Conservation (phyloP, 2,888 invertebrate genomes). For the Epicampocera succincta region DNA sequence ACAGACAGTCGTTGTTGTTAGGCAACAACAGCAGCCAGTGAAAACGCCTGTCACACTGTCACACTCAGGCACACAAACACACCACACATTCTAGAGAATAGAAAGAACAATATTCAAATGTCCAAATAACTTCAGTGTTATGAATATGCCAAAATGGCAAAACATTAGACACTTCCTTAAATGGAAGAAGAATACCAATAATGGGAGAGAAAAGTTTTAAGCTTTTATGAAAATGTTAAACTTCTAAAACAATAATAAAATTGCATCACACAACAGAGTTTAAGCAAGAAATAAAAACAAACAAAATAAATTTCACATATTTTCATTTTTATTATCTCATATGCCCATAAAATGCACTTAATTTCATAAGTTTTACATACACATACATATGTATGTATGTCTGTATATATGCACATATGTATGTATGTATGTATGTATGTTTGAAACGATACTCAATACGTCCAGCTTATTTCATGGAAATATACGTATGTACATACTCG, state of each 20-base stretch:
- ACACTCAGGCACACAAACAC: not conserved
- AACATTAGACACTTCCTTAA: constrained; percentile 46
- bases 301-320: no score
- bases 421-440: no score
- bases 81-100: not conserved
- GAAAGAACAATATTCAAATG: constrained; percentile 14
- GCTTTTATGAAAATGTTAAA: constrained; percentile 13
- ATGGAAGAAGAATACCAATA: constrained; percentile 20
- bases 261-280: no score
- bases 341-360: no score
- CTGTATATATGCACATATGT: no score
- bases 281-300: no score
- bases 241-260: constrained; percentile 2
- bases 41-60: not conserved
- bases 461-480: no score
- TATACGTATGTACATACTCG: no score
- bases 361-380: no score
- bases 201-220: not conserved
- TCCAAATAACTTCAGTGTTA: constrained; percentile 52
- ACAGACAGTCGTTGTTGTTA: constrained; percentile 40
- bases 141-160: constrained; percentile 56
- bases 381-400: no score
- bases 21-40: constrained; percentile 39
- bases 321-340: no score
- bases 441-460: no score